phyloP scores from a whole-genome alignment of 2,797 vertebrate genomes.

The Anguilla obscura region DNA sequence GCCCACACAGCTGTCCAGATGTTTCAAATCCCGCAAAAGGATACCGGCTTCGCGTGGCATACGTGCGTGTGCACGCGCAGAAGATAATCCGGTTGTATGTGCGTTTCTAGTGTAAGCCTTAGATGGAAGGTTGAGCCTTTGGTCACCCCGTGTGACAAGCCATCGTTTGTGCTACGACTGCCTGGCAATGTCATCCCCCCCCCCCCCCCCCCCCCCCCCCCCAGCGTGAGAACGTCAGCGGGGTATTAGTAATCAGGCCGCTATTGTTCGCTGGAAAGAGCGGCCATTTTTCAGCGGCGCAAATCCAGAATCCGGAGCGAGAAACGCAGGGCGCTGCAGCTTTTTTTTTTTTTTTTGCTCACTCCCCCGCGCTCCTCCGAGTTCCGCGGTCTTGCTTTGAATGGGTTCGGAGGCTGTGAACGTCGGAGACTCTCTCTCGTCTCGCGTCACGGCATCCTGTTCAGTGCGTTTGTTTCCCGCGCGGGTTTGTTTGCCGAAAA shows the following conservation, averaged over 20 bases:
- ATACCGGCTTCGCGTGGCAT: neutral
- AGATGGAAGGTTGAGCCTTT: neutral
- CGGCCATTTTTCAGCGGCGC: neutral
- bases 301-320: neutral
- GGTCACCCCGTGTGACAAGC: neutral
- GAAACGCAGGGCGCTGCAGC: neutral
- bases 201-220: neutral
- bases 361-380: neutral
- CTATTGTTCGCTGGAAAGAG: neutral
- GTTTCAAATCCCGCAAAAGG: neutral
- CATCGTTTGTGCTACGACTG: neutral
- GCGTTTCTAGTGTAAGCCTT: neutral
- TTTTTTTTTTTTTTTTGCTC: neutral
- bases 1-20: neutral
- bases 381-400: neutral
- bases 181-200: neutral
- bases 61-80: neutral
- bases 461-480: neutral
- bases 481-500: neutral
- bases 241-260: neutral
- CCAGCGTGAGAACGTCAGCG: neutral
- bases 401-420: neutral
- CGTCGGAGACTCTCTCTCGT: neutral
- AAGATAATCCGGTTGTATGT: neutral
- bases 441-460: neutral